Evolutionary conservation across 2,888 invertebrate species (phyloP), one percentile per base, ranked within the genome.

Genomic region (Diplazon laetatorius): DNA sequence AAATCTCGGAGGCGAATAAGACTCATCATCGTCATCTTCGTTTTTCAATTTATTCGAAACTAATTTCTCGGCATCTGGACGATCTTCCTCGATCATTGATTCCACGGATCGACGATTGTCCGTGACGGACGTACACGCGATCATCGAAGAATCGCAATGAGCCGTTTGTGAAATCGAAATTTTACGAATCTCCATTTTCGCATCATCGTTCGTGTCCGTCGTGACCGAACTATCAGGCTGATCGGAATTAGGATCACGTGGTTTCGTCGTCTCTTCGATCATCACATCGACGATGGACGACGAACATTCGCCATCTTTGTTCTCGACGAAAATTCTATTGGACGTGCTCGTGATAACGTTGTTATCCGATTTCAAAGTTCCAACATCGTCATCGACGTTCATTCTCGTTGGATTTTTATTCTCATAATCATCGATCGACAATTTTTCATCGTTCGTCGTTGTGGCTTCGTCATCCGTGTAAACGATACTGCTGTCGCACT

Each of bases 1-100:
- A 83, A 91, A 91, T 81, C 88, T 85, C 0, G 91, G 90, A 0
- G 89, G 85, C 0, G 88, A 78, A 12, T 69, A 80, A 35, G 12
- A 30, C 16, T 48, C 16, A 16, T 22, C 37, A 14, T 37, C 59
- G 2, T 30, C 46, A 0, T 73, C 68, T 0, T 71, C 69, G 6
- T 55, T 44, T 18, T 25, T 25, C 9, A 46, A 39, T 69, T 80
- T 70, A 3, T 68, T 22, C 8, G 59, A 10, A 18, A 55, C 30
- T 14, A 30, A 25, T 35, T 35, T 42, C 30, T 72, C 59, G 6
- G 1, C 25, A 9, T 39, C 14, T n/a, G n/a, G n/a, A 3, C 14
- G 39, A n/a, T 71, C 66, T 42, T 62, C 66, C 25, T 42, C 60
- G 8, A 66, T 30, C 22, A 70, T 80, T 9, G 70, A 73, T 42